These are phyloP conservation scores for Drosophila pruinosa DNA, from an alignment of 1,140 invertebrate genomes.

Conservation along the genomic window DNA sequence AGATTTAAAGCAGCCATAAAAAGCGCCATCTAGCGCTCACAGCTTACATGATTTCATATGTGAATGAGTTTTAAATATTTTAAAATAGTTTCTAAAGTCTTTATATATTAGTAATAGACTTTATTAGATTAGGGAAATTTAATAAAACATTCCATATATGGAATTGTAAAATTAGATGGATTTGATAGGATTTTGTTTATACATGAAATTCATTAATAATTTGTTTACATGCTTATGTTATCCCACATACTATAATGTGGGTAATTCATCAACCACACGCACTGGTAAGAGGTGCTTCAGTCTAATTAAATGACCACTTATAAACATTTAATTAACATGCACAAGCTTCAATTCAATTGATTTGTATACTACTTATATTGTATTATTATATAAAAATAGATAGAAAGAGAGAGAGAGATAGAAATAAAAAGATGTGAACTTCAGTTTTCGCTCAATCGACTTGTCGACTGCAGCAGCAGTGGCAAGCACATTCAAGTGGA, in stretches of 20 bases:
- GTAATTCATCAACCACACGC: neutral
- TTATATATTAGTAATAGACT: no score
- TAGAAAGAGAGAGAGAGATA: neutral
- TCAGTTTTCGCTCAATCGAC: slow-evolving; percentile 57
- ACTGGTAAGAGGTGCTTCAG: neutral
- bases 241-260: neutral
- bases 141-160: no score
- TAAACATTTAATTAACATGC: slow-evolving; percentile 29
- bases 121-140: no score
- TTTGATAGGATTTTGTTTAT: neutral
- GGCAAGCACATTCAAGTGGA: slow-evolving; percentile 43
- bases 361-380: neutral
- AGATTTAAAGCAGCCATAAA: no score
- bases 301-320: slow-evolving; percentile 9
- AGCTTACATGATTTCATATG: neutral
- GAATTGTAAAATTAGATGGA: neutral
- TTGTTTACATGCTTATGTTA: neutral
- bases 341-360: slow-evolving; percentile 4
- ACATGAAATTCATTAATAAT: neutral
- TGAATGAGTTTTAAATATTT: neutral
- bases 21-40: neutral
- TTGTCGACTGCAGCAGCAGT: slow-evolving; percentile 58
- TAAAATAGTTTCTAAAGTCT: no score
- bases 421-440: slow-evolving; percentile 33
- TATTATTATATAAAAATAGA: slow-evolving; percentile 5